Conservation (phyloP, 2,888 invertebrate species). For the Volucella inflata region DNA sequence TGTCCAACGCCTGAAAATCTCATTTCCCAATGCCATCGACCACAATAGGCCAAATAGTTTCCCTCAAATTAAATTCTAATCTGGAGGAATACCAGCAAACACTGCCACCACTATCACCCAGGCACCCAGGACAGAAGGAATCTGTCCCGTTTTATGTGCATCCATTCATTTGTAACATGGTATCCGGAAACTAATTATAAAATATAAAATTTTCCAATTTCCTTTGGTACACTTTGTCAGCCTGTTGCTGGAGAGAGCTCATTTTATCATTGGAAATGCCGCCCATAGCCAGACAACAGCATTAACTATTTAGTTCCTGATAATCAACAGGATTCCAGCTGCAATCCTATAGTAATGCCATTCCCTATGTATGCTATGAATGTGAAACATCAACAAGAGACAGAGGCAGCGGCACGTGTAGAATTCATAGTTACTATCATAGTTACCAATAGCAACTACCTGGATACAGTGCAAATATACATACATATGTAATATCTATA, state of each 20-base stretch:
- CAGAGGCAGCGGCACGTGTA: background rate
- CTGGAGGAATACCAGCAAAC: conserved; percentile 27
- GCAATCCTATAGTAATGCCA: conserved; percentile 18
- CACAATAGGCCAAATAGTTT: conserved; percentile 43
- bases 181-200: conserved; percentile 51
- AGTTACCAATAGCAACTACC: background rate
- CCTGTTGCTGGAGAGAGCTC: conserved; percentile 48
- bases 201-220: conserved; percentile 59
- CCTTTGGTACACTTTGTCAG: conserved; percentile 35
- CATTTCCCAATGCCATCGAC: background rate
- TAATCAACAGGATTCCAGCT: conserved; percentile 59
- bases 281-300: conserved; percentile 35
- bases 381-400: conserved; percentile 29
- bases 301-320: conserved; percentile 62
- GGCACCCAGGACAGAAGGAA: background rate
- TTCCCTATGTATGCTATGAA: too few relatives aligned
- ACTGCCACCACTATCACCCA: background rate
- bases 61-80: conserved; percentile 62
- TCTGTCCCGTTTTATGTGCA: background rate
- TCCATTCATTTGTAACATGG: background rate
- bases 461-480: conserved; percentile 23
- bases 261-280: conserved; percentile 15
- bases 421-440: too few relatives aligned
- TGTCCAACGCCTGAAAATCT: background rate
- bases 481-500: conserved; percentile 21